phyloP scores from a whole-genome alignment of 2,797 vertebrate genomes.

The Hippocampus kuda region DNA sequence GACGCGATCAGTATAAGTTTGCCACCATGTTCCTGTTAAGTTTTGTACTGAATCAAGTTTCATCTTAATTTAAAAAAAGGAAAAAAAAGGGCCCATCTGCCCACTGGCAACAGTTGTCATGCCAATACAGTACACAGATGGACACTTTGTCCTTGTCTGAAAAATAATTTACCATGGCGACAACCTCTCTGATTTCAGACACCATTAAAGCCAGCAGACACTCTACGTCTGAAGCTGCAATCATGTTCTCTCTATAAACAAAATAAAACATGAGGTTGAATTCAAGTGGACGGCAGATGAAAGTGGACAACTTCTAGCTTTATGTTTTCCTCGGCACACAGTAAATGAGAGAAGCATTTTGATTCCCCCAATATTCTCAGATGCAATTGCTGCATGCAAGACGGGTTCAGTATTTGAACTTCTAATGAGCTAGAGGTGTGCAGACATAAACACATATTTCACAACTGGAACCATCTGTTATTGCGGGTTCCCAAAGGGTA shows the following conservation, averaged over 20 bases:
- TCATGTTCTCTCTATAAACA: neutral
- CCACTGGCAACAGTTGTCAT: conserved; percentile 3
- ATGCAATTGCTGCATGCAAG: neutral
- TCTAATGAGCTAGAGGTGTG: too few species aligned
- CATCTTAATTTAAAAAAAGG: conserved; percentile 31
- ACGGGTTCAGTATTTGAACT: too few species aligned
- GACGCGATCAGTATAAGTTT: neutral
- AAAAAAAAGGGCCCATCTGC: conserved; percentile 28
- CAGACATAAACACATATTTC: too few species aligned
- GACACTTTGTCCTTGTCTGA: neutral
- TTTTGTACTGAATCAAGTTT: conserved; percentile 41
- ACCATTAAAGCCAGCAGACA: neutral
- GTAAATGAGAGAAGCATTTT: too few species aligned
- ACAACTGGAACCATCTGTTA: too few species aligned
- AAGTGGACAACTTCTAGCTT: neutral
- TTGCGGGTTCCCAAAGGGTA: too few species aligned
- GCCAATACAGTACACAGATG: conserved; percentile 27
- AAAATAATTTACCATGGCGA: neutral
- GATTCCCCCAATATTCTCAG: neutral
- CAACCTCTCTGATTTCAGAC: neutral
- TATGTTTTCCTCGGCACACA: neutral
- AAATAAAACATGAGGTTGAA: neutral
- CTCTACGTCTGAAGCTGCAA: neutral
- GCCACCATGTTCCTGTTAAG: neutral
- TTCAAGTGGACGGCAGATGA: neutral